Evolutionary conservation across 1,140 invertebrate species (phyloP).

Genomic region (Zophobas atratus): DNA sequence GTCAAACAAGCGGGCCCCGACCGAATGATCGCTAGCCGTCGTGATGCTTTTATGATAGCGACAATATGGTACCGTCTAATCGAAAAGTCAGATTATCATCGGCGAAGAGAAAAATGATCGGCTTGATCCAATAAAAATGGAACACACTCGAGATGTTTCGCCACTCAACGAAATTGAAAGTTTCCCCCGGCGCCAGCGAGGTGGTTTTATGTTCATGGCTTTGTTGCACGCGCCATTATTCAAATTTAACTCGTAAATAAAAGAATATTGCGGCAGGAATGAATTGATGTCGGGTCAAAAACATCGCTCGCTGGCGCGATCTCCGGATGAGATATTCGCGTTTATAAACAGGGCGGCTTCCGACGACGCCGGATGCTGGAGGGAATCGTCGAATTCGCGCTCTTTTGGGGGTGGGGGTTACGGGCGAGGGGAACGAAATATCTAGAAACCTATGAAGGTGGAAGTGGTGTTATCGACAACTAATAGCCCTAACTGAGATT

Average conservation of each 20-base stretch:
- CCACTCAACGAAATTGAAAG: slow-evolving; percentile 42
- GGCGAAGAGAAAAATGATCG: slow-evolving; percentile 45
- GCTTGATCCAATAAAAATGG: slow-evolving; percentile 43
- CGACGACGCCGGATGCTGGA: no score
- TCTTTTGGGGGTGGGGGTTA: no score
- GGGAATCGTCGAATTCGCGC: no score
- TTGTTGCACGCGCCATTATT: slow-evolving; percentile 38
- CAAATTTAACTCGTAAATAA: slow-evolving; percentile 43
- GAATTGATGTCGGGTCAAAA: slow-evolving; percentile 27
- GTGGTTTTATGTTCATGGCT: slow-evolving; percentile 35
- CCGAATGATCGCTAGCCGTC: slow-evolving; percentile 5
- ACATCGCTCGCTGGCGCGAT: background rate
- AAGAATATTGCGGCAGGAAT: slow-evolving; percentile 35
- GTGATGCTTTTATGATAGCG: slow-evolving; percentile 45
- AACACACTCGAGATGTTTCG: slow-evolving; percentile 36
- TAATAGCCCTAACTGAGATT: no score
- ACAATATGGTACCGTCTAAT: slow-evolving; percentile 46
- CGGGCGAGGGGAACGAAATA: no score
- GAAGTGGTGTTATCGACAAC: no score
- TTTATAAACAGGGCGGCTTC: no score
- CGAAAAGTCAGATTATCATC: slow-evolving; percentile 48
- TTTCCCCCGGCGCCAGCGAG: slow-evolving; percentile 23
- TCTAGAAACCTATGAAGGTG: no score
- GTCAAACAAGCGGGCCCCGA: slow-evolving; percentile 36
- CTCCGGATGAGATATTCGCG: background rate